phyloP scores from a whole-genome alignment of 2,797 vertebrate species.

The Clarias platycephalus region DNA sequence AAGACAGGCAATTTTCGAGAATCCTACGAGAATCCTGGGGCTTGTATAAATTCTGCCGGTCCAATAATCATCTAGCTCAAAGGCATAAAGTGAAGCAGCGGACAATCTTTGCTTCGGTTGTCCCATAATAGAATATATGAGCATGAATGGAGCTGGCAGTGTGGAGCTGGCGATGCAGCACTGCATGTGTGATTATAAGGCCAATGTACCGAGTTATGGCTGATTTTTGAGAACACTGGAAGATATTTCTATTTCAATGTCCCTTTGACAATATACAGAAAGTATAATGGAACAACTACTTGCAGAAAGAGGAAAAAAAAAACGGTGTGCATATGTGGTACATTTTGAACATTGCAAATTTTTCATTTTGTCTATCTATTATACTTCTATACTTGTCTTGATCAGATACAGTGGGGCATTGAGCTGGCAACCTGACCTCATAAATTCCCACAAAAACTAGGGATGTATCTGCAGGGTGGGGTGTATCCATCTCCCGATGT shows the following conservation, averaged over 20 bases:
- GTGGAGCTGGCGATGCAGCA: slow-evolving; percentile 17
- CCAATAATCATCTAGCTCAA: slow-evolving; percentile 51
- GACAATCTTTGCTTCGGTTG: slow-evolving; percentile 20
- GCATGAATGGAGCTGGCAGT: slow-evolving; percentile 26
- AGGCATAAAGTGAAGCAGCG: slow-evolving; percentile 34
- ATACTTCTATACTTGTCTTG: too few species aligned
- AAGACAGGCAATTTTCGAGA: slow-evolving; percentile 25
- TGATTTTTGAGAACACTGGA: neutral
- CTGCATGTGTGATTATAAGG: slow-evolving; percentile 31
- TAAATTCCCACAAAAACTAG: too few species aligned
- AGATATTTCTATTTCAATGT: neutral
- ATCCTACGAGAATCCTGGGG: slow-evolving; percentile 1
- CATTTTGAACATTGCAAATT: neutral
- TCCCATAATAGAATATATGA: slow-evolving; percentile 28
- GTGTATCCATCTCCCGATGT: too few species aligned
- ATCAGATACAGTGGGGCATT: too few species aligned
- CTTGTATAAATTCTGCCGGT: slow-evolving; percentile 43
- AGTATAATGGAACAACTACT: neutral
- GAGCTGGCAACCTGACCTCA: too few species aligned
- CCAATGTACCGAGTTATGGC: neutral
- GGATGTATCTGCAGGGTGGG: too few species aligned
- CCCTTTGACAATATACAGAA: neutral
- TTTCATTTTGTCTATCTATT: too few species aligned
- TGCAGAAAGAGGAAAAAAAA: neutral
- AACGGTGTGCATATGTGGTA: neutral